These are phyloP conservation scores for Eupithecia insigniata DNA, from an alignment of 2,888 invertebrate species.

Conservation along the genomic window DNA sequence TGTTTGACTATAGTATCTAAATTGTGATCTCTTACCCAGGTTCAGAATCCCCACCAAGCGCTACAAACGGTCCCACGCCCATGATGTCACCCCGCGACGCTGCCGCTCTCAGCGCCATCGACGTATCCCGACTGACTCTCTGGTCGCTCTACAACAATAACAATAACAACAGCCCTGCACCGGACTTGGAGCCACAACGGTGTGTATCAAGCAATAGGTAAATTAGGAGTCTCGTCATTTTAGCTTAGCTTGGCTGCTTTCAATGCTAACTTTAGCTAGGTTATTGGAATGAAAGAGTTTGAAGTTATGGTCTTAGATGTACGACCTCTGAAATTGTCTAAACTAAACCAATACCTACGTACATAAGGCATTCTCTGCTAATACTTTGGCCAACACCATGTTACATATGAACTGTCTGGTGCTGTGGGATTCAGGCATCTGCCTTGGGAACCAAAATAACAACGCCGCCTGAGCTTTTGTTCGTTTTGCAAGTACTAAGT, in stretches of 20 bases:
- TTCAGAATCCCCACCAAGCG: conserved; percentile 77
- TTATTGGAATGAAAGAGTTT: not conserved
- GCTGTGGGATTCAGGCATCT: not conserved
- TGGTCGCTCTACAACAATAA: conserved; percentile 94
- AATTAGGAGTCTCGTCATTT: conserved; percentile 6
- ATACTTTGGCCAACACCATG: not conserved
- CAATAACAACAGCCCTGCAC: conserved; percentile 84
- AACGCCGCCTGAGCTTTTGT: not conserved
- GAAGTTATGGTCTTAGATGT: not conserved
- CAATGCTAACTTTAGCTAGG: not conserved
- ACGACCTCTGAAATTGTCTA: not conserved
- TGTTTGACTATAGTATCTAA: not conserved
- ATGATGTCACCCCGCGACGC: conserved; percentile 81
- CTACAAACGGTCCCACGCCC: conserved; percentile 75
- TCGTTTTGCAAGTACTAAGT: not conserved
- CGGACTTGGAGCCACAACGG: conserved; percentile 79
- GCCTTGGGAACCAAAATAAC: not conserved
- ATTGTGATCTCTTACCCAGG: conserved; percentile 51
- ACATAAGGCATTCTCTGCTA: not conserved
- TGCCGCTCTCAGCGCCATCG: conserved; percentile 86
- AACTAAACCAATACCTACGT: too few relatives aligned
- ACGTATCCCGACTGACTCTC: conserved; percentile 90
- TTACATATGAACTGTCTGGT: not conserved
- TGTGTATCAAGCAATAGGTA: conserved; percentile 51
- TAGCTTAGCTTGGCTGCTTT: not conserved